Conservation (phyloP, 2,113 vertebrate genomes). For the Fulmarus glacialis region DNA sequence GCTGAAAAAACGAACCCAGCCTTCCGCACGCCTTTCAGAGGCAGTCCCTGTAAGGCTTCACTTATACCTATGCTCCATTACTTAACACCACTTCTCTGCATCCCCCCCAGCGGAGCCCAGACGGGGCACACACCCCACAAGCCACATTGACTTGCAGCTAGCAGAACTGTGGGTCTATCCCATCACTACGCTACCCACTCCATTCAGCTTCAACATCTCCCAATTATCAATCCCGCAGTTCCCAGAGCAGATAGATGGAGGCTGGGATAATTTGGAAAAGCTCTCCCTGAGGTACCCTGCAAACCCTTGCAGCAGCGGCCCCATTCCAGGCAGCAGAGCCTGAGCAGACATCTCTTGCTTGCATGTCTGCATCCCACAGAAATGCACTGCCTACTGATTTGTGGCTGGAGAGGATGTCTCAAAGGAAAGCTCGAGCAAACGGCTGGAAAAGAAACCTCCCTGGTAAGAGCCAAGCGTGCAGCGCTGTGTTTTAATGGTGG, state of each 20-base stretch:
- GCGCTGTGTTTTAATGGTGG: neutral
- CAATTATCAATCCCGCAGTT: neutral
- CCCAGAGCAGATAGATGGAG: neutral
- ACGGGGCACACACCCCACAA: neutral
- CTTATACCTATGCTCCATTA: neutral
- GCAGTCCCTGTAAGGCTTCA: neutral
- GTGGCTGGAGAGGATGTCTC: neutral
- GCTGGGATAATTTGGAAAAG: neutral
- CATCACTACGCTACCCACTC: neutral
- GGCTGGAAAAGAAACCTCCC: neutral
- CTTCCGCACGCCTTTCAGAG: neutral
- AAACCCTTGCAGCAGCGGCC: neutral
- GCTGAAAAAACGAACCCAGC: neutral
- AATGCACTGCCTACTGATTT: neutral
- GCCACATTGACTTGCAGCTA: fast-evolving
- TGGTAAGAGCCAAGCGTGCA: neutral
- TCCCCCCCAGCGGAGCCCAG: neutral
- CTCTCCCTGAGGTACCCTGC: neutral
- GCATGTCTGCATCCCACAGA: neutral
- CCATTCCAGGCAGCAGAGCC: neutral
- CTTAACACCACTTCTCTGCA: neutral
- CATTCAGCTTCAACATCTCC: neutral
- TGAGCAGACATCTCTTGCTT: neutral
- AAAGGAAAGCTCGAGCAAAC: neutral
- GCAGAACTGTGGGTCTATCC: neutral